phyloP scores from a whole-genome alignment of 2,797 vertebrate species.

The Tenualosa thibaudeaui region DNA sequence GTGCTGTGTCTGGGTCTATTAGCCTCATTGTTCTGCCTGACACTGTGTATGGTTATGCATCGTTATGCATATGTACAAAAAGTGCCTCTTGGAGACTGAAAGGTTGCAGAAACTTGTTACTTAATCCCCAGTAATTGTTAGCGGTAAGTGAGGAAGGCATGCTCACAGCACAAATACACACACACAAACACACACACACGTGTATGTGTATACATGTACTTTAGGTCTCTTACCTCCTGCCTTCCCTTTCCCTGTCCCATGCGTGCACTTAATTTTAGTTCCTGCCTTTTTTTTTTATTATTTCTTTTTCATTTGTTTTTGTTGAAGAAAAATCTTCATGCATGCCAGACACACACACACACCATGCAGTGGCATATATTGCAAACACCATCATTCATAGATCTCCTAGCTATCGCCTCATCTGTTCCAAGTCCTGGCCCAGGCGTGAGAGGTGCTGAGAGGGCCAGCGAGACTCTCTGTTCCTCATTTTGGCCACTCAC shows the following conservation, averaged over 20 bases:
- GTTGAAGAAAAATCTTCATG: neutral
- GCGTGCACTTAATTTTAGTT: neutral
- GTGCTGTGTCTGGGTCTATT: neutral
- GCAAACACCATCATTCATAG: neutral
- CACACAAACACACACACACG: neutral
- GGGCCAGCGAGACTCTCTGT: neutral
- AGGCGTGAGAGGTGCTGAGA: neutral
- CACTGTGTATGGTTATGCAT: neutral
- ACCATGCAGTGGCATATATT: neutral
- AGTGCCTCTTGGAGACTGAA: too few species aligned
- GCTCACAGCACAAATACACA: too few species aligned
- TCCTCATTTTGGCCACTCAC: neutral
- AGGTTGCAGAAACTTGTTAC: too few species aligned
- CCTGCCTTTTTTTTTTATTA: neutral
- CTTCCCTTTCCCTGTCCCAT: neutral
- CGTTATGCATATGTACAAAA: neutral
- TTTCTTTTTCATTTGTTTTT: neutral
- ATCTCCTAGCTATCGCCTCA: neutral
- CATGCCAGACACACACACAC: constrained; percentile 2
- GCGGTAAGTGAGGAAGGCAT: too few species aligned
- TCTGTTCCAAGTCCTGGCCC: neutral
- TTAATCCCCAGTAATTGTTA: too few species aligned
- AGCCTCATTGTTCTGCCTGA: neutral
- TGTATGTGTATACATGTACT: neutral
- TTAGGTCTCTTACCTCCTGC: neutral